These are phyloP conservation scores for Onychomys torridus DNA, from an alignment of 2,797 vertebrate genomes.

Conservation along the genomic window DNA sequence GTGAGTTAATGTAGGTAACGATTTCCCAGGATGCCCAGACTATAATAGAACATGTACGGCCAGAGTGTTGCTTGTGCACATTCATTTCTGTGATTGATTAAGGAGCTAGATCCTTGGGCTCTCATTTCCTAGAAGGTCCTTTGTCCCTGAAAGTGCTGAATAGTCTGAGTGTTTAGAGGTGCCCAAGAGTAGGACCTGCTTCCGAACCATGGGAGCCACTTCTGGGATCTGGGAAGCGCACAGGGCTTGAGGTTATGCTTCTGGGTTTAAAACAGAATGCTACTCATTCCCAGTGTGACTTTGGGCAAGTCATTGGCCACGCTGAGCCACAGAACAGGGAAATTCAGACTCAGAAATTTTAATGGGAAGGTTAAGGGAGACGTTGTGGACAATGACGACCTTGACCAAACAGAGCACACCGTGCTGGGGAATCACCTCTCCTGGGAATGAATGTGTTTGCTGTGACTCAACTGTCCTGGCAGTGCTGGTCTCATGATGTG, in stretches of 20 bases:
- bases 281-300: background rate
- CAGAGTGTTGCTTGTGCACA: background rate
- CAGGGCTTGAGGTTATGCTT: background rate
- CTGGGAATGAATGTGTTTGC: background rate
- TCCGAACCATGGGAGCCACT: background rate
- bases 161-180: background rate
- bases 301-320: background rate
- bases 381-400: background rate
- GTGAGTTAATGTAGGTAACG: background rate
- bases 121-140: slow-evolving; percentile 48
- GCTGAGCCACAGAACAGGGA: background rate
- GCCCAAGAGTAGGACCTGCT: background rate
- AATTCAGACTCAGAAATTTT: background rate
- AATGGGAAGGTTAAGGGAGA: background rate
- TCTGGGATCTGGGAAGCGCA: background rate
- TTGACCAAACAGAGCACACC: background rate
- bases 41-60: background rate
- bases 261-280: background rate
- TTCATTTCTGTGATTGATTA: slow-evolving; percentile 30
- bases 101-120: background rate
- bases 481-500: background rate
- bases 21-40: background rate
- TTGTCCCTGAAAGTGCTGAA: background rate
- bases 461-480: background rate
- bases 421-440: background rate